A percentile compares a stretch with the other conserved stretches of the same genome.
Evolutionary conservation across 2,113 vertebrate genomes (phyloP).

Genomic region (Salvelinus sp.): DNA sequence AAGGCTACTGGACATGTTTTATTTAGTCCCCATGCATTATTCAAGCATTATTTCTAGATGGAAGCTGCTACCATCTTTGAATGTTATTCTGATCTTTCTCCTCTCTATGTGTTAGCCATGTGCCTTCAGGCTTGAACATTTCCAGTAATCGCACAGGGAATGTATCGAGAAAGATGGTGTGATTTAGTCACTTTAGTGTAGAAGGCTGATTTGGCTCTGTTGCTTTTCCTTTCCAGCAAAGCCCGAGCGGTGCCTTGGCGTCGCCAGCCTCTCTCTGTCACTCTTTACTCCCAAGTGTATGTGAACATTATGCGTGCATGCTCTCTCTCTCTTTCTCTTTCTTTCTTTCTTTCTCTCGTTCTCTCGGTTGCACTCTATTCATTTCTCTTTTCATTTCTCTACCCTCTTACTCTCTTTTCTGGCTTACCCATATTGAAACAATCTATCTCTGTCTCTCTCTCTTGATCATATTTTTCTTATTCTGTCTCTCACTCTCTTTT

Average conservation of each 20-base stretch:
- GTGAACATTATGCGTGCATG: not conserved
- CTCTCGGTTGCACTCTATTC: not conserved
- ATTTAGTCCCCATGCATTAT: slow-evolving; percentile 76
- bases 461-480: not conserved
- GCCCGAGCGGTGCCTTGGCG: too few species aligned
- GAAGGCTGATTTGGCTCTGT: too few species aligned
- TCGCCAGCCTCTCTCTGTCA: slow-evolving; percentile 6
- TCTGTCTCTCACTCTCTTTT: slow-evolving; percentile 16
- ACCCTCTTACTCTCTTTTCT: not conserved
- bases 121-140: not conserved
- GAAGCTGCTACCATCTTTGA: slow-evolving; percentile 38
- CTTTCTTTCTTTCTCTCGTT: not conserved
- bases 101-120: slow-evolving; percentile 26
- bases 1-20: slow-evolving; percentile 70
- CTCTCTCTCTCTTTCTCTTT: not conserved
- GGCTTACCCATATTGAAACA: not conserved
- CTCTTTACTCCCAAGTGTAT: slow-evolving; percentile 2
- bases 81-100: slow-evolving; percentile 49
- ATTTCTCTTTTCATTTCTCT: not conserved
- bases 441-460: not conserved
- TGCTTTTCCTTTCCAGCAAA: too few species aligned
- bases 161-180: too few species aligned
- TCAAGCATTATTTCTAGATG: slow-evolving; percentile 62
- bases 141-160: too few species aligned
- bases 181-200: too few species aligned